Conservation (phyloP, 2,888 invertebrate species). For the Troides helena region DNA sequence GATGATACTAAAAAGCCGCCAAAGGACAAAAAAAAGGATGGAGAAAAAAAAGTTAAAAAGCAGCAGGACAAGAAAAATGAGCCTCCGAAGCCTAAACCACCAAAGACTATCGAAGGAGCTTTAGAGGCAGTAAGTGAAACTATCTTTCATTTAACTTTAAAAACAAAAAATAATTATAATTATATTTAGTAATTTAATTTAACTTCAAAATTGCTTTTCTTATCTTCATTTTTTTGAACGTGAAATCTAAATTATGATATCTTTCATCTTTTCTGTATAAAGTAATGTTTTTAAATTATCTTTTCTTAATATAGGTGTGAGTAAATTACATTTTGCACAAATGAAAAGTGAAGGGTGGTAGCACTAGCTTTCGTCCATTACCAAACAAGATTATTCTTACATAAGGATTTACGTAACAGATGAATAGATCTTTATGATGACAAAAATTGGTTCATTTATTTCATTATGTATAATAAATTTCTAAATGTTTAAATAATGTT, state of each 20-base stretch:
- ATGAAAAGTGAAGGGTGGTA: slow-evolving; percentile 29
- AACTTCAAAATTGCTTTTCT: no score
- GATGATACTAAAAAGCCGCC: slow-evolving; percentile 81
- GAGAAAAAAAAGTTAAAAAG: slow-evolving; percentile 65
- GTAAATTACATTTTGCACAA: neutral
- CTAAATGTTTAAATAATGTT: no score
- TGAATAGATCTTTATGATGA: neutral
- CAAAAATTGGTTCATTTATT: neutral
- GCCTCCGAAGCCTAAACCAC: slow-evolving; percentile 81
- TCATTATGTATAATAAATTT: neutral
- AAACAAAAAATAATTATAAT: neutral
- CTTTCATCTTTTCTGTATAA: neutral
- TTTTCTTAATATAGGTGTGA: neutral
- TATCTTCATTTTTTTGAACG: neutral
- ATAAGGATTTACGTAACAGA: slow-evolving; percentile 24
- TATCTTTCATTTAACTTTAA: neutral
- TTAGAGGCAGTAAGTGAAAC: slow-evolving; percentile 74
- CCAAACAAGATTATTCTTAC: slow-evolving; percentile 23
- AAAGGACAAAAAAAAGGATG: slow-evolving; percentile 75
- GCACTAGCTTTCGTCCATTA: slow-evolving; percentile 6
- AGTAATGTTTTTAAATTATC: neutral
- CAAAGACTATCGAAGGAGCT: slow-evolving; percentile 83
- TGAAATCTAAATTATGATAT: neutral
- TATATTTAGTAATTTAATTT: no score
- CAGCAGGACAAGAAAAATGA: slow-evolving; percentile 78